Evolutionary conservation across 1,140 invertebrate genomes (phyloP).

Genomic region (Luehdorfia chinensis): DNA sequence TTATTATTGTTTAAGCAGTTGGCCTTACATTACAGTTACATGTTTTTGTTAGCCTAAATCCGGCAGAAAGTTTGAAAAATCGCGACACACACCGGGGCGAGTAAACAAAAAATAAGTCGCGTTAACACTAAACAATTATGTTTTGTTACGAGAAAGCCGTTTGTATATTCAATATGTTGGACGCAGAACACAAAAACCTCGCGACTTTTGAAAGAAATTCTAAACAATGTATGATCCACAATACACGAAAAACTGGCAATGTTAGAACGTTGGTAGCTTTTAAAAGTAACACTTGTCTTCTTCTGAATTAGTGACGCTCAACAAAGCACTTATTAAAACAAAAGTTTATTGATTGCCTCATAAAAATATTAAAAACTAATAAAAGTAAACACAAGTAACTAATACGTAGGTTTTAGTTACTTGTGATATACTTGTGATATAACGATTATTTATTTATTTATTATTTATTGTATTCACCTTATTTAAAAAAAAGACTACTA

Average conservation of each 20-base stretch:
- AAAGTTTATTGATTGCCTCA: no score
- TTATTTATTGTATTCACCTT: no score
- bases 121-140: conserved; percentile 23
- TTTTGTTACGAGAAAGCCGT: conserved; percentile 50
- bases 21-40: no score
- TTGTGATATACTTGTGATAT: no score
- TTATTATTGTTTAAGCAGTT: no score
- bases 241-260: conserved; percentile 14
- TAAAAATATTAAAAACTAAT: no score
- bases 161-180: conserved; percentile 46
- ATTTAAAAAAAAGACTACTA: no score
- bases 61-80: conserved; percentile 29
- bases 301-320: neutral
- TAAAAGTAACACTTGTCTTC: neutral
- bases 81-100: conserved; percentile 13
- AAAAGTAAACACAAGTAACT: no score
- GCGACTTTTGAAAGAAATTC: conserved; percentile 48
- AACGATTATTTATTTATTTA: no score
- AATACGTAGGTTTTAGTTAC: no score
- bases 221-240: conserved; percentile 42
- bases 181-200: conserved; percentile 32
- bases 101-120: conserved; percentile 32
- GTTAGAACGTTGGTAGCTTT: neutral
- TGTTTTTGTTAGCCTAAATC: conserved; percentile 23
- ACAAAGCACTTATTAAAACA: no score